These are phyloP conservation scores for Chaetodon auriga DNA, from an alignment of 2,113 vertebrate species.

Conservation along the genomic window DNA sequence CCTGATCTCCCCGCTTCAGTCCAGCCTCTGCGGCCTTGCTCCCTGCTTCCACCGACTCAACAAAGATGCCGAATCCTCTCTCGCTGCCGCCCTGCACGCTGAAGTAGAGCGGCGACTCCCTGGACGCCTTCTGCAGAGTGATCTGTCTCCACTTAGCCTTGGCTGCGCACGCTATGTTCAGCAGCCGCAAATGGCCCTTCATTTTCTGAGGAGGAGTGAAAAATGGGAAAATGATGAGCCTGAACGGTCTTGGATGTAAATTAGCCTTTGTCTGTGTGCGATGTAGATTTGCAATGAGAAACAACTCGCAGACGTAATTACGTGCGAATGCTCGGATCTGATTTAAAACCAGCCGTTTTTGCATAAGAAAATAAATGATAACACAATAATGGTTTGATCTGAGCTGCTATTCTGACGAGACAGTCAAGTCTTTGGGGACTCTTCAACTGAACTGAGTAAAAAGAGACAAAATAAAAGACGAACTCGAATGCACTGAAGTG, in stretches of 20 bases:
- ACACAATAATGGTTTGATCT: background rate
- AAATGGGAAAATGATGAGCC: background rate
- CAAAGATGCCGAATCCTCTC: conserved; percentile 94
- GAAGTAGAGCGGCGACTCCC: conserved; percentile 92
- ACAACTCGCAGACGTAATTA: background rate
- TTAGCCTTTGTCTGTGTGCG: background rate
- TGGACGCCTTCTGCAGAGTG: conserved; percentile 91
- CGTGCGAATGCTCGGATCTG: background rate
- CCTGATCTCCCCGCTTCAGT: conserved; percentile 97
- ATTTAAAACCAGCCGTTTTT: background rate
- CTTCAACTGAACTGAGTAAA: background rate
- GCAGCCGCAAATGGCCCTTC: conserved; percentile 95
- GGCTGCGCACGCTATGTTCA: conserved; percentile 97
- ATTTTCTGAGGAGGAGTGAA: conserved; percentile 88
- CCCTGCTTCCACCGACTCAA: conserved; percentile 89
- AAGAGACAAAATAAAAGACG: background rate
- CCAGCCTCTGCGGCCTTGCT: conserved; percentile 95
- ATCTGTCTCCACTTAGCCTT: conserved; percentile 97
- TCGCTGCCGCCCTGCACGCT: conserved; percentile 93
- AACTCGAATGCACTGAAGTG: background rate
- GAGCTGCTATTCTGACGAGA: background rate
- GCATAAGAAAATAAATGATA: accelerated
- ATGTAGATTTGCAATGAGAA: background rate
- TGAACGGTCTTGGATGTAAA: background rate
- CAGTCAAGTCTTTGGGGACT: background rate